Evolutionary conservation across 2,888 invertebrate species (phyloP).

Genomic region (Epistrophella euchroma): DNA sequence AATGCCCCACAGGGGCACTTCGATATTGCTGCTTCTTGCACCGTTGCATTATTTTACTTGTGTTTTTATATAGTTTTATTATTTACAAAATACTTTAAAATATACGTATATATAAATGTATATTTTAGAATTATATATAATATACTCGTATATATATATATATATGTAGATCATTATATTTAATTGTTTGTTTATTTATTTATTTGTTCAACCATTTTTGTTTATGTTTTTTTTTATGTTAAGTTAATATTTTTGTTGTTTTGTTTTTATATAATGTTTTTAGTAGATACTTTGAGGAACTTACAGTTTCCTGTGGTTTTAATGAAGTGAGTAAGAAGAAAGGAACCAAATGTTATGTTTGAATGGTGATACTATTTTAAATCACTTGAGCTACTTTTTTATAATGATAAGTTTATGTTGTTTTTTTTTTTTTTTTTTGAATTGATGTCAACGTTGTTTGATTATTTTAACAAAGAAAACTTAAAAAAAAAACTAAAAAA

Average conservation of each 20-base stretch:
- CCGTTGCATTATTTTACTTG: constrained; percentile 49
- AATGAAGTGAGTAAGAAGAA: constrained; percentile 70
- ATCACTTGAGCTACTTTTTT: constrained; percentile 74
- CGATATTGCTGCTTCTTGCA: constrained; percentile 69
- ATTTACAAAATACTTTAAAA: constrained; percentile 69
- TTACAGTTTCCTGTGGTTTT: constrained; percentile 76
- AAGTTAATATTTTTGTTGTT: constrained; percentile 36
- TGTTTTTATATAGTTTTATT: constrained; percentile 25
- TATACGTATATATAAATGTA: constrained; percentile 64
- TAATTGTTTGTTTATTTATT: constrained; percentile 65
- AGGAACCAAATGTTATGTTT: constrained; percentile 73
- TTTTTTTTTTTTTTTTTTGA: constrained; percentile 62
- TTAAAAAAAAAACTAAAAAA: too few relatives aligned
- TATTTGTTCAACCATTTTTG: constrained; percentile 77
- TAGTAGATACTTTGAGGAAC: constrained; percentile 71
- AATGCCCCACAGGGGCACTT: constrained; percentile 70
- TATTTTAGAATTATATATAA: constrained; percentile 65
- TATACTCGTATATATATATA: constrained; percentile 59
- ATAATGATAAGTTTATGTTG: constrained; percentile 53
- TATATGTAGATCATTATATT: constrained; percentile 49
- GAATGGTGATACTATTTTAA: constrained; percentile 57
- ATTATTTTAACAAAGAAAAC: neutral
- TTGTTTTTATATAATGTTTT: constrained; percentile 61
- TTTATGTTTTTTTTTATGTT: constrained; percentile 67
- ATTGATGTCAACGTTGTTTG: constrained; percentile 74